Percentiles rank a stretch among this genome's conserved stretches.
These are phyloP conservation scores for Dasypus novemcinctus DNA, from an alignment of 2,113 vertebrate species.

Conservation along the genomic window DNA sequence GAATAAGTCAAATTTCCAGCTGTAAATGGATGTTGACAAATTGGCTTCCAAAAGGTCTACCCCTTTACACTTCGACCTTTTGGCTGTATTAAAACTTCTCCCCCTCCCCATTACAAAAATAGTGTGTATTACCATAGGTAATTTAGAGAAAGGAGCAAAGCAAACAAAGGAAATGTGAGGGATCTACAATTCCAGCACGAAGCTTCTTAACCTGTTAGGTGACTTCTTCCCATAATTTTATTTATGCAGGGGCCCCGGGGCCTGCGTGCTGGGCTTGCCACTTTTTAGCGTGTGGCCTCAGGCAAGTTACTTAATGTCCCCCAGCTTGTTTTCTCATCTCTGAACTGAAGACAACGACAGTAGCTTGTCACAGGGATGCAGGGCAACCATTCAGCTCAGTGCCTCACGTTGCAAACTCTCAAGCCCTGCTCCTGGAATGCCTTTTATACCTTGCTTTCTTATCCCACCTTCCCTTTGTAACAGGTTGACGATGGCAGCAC, in stretches of 20 bases:
- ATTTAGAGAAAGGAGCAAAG: too few relatives aligned
- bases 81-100: neutral
- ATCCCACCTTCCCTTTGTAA: neutral
- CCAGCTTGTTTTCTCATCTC: neutral
- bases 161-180: neutral
- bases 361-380: neutral
- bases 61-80: neutral
- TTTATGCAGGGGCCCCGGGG: neutral
- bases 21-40: neutral
- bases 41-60: neutral
- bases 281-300: neutral
- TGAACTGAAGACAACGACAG: neutral
- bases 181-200: rapidly evolving
- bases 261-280: neutral
- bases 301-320: too few relatives aligned
- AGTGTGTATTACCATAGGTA: neutral
- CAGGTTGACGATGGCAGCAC: rapidly evolving
- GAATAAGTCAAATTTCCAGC: neutral
- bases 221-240: rapidly evolving
- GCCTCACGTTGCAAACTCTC: rapidly evolving
- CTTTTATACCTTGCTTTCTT: neutral
- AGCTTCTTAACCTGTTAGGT: rapidly evolving
- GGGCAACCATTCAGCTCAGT: neutral
- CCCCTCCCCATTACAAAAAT: neutral
- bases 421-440: rapidly evolving